phyloP scores from a whole-genome alignment of 2,888 invertebrate species.

The Philonicus albiceps region DNA sequence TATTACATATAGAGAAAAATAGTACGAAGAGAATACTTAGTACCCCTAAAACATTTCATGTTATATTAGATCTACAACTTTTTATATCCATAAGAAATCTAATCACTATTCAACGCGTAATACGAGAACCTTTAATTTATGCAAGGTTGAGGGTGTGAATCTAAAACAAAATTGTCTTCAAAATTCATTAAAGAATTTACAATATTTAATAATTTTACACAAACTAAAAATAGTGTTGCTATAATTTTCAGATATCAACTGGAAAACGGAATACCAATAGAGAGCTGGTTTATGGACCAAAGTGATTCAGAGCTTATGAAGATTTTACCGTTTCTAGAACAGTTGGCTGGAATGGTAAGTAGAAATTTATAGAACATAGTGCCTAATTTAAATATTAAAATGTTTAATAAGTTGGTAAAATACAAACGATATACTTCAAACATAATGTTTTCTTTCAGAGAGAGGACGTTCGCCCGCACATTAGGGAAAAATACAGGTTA shows the following conservation, averaged over 20 bases:
- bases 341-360: constrained; percentile 79
- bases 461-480: constrained; percentile 91
- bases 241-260: constrained; percentile 67
- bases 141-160: neutral
- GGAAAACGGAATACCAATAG: constrained; percentile 96
- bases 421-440: neutral
- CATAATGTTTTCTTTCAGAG: constrained; percentile 69
- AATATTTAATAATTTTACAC: neutral
- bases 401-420: neutral
- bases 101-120: too few relatives aligned
- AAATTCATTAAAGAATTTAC: neutral
- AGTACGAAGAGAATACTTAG: too few relatives aligned
- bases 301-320: constrained; percentile 90
- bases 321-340: constrained; percentile 89
- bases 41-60: too few relatives aligned
- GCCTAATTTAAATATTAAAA: neutral
- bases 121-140: too few relatives aligned
- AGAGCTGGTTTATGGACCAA: constrained; percentile 95
- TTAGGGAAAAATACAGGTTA: constrained; percentile 87
- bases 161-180: neutral
- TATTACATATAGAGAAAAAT: too few relatives aligned
- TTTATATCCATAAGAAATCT: too few relatives aligned
- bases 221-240: neutral
- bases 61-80: too few relatives aligned
- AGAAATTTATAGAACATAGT: neutral